Conservation (phyloP, 2,113 vertebrate species). For the Centropus unirufus region DNA sequence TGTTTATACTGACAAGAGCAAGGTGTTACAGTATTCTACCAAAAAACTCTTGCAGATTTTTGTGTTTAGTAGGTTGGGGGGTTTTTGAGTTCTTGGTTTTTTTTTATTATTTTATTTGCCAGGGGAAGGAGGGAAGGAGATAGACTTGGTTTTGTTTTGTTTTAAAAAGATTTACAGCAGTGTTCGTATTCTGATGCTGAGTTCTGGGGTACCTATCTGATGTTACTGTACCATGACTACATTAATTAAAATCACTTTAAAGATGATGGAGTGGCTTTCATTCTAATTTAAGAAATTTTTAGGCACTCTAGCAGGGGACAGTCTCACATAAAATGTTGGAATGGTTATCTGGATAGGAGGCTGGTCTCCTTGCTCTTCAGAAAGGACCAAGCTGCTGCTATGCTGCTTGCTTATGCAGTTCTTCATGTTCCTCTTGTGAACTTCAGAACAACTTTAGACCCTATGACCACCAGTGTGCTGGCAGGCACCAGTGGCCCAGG, state of each 20-base stretch:
- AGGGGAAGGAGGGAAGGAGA: no score
- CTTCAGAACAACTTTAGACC: neutral
- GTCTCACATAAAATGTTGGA: neutral
- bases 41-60: neutral
- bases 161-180: neutral
- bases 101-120: no score
- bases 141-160: neutral
- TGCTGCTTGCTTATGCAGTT: neutral
- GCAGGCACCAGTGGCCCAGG: neutral
- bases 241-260: neutral
- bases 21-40: neutral
- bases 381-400: neutral
- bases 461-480: no score
- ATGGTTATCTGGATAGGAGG: rapidly evolving
- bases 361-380: neutral
- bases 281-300: neutral
- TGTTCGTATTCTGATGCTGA: neutral
- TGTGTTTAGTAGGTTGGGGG: neutral
- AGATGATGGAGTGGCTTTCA: neutral
- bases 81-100: neutral
- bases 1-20: neutral
- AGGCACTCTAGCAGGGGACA: neutral
- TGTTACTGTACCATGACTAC: neutral
- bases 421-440: neutral
- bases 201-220: neutral